These are phyloP conservation scores for Sminthurinus aureus DNA, from an alignment of 2,888 invertebrate genomes.

Conservation along the genomic window DNA sequence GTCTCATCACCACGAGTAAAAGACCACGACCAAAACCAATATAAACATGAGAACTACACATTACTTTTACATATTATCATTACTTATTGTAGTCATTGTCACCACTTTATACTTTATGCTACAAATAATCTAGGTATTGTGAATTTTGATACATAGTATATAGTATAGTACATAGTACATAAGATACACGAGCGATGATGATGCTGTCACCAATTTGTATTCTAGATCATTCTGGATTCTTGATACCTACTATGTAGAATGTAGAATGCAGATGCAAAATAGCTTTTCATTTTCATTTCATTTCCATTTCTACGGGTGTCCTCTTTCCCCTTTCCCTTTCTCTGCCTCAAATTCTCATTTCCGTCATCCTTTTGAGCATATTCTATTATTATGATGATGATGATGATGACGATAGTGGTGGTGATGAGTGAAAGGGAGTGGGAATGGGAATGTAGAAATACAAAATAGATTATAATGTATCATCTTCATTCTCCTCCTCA, in stretches of 20 bases:
- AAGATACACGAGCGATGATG: too few relatives aligned
- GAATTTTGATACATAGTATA: too few relatives aligned
- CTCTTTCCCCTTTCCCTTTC: neutral
- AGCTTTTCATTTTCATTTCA: constrained; percentile 14
- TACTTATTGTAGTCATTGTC: neutral
- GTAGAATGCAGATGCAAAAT: neutral
- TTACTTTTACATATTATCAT: neutral
- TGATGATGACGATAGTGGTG: neutral
- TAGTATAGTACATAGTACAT: neutral
- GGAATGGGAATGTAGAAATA: neutral
- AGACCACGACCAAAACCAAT: too few relatives aligned
- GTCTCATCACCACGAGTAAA: constrained; percentile 38
- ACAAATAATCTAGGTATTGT: neutral
- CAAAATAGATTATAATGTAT: neutral
- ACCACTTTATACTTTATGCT: neutral
- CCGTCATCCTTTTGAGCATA: neutral
- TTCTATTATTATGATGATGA: neutral
- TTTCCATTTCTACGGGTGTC: too few relatives aligned
- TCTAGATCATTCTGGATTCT: too few relatives aligned
- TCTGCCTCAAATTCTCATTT: constrained; percentile 17
- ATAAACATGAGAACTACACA: constrained; percentile 17
- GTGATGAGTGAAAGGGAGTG: neutral
- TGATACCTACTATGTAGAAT: too few relatives aligned
- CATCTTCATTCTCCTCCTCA: neutral
- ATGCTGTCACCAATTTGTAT: neutral